Evolutionary conservation across 2,888 invertebrate genomes (phyloP), one percentile per base, ranked within the genome.

Genomic region (Tiliacea aurago): DNA sequence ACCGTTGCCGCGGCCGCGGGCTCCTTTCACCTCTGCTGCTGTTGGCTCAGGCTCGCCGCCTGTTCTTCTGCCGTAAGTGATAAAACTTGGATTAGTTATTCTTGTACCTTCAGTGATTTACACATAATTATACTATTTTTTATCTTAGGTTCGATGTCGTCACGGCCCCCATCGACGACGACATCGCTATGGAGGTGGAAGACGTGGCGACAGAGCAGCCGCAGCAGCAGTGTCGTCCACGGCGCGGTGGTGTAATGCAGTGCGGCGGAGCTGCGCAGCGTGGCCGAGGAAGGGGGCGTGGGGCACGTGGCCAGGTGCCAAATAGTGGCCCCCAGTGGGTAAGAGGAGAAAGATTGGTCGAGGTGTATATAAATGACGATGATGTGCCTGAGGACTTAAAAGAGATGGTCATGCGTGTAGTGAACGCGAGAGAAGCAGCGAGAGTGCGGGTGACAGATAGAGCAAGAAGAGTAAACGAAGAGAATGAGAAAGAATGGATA

Each of bases 381-480:
- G 49, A 64, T 18, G 64, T 51, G 64, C n/a, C 49, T 51, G 64
- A 37, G 18, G 64, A 64, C 2, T 64, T 64, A 37, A 64, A 15
- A 5, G 18, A 2, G 33, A 37, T 33, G 33, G 10, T 65, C 18
- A 65, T 56, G 65, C 4, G 13, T 20, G 18, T 55, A 7, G 9
- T 58, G 65, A 56, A 20, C 11, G n/a, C 15, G n/a, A 55, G 65
- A 11, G 18, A 18, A 65, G 58, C 41, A 4, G 20, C 56, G 56
- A 65, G 65, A 65, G 56, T 23, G 23, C 65, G 65, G 23, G 41
- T 2, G 23, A 47, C 7, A 33, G 13, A 20, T 28, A 63, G 33
- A 33, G 11, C 41, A 20, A 65, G 65, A 18, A 65, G 55, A 41
- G 23, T 23, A 13, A 11, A 37, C 4, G 53, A 65, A 55, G 65